Evolutionary conservation across 2,888 invertebrate species (phyloP).

Genomic region (Atrina japonica): DNA sequence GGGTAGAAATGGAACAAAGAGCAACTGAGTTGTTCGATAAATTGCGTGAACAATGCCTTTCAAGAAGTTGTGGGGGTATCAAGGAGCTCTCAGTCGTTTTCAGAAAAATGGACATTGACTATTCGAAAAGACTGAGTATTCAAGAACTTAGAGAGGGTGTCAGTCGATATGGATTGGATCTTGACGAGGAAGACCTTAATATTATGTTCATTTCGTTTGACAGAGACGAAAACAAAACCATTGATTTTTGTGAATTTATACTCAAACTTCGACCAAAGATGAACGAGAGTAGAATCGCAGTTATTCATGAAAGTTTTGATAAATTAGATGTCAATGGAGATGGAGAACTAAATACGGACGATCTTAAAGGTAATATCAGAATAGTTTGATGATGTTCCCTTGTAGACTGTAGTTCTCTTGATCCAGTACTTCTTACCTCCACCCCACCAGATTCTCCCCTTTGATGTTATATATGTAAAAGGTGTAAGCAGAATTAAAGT

Average conservation of each 20-base stretch:
- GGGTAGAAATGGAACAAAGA: conserved; percentile 33
- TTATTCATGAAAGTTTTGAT: conserved; percentile 74
- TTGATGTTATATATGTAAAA: too few relatives aligned
- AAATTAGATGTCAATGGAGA: conserved; percentile 74
- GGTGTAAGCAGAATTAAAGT: too few relatives aligned
- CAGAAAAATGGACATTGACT: conserved; percentile 72
- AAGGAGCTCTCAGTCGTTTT: conserved; percentile 70
- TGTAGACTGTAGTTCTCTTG: too few relatives aligned
- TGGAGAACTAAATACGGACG: conserved; percentile 68
- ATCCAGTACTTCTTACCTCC: too few relatives aligned
- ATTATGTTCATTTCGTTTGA: conserved; percentile 70
- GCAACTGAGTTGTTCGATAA: conserved; percentile 54
- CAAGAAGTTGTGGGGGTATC: conserved; percentile 65
- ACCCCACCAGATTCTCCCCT: too few relatives aligned
- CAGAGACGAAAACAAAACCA: conserved; percentile 64
- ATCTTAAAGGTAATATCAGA: conserved; percentile 68
- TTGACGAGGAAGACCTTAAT: conserved; percentile 60
- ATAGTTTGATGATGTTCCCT: too few relatives aligned
- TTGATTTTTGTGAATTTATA: conserved; percentile 76
- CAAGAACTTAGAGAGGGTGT: conserved; percentile 71
- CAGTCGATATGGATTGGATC: conserved; percentile 57
- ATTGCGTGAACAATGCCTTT: conserved; percentile 60
- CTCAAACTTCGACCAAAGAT: conserved; percentile 69
- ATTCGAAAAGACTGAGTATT: conserved; percentile 68
- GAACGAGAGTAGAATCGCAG: conserved; percentile 57